Conservation (phyloP, 2,113 vertebrate genomes). For the Phrynosoma platyrhinos region DNA sequence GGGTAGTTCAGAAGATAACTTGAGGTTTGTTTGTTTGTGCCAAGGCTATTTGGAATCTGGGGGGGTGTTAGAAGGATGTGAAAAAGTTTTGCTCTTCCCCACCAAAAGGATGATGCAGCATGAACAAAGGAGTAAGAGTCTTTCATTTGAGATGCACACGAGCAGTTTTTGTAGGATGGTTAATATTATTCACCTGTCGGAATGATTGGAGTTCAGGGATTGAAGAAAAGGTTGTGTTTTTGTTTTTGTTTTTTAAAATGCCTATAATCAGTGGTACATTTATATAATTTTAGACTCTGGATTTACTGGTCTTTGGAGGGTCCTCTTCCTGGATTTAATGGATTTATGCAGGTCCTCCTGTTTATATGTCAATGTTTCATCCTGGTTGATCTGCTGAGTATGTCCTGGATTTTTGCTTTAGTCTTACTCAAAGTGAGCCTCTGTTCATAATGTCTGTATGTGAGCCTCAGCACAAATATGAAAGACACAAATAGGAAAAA, state of each 20-base stretch:
- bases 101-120: neutral
- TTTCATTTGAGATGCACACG: neutral
- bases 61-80: neutral
- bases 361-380: neutral
- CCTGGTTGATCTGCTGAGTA: neutral
- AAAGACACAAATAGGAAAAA: neutral
- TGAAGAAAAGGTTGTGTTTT: neutral
- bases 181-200: neutral
- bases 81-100: neutral
- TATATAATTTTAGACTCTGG: neutral
- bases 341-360: neutral
- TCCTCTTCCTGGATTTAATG: too few species aligned
- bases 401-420: neutral
- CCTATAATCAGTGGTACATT: neutral
- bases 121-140: neutral
- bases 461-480: neutral
- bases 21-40: neutral
- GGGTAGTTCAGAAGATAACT: neutral
- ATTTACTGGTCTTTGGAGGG: neutral
- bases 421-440: neutral
- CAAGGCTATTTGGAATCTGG: neutral
- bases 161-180: neutral
- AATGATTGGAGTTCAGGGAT: neutral
- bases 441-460: neutral
- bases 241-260: neutral